Base-by-base conservation (phyloP, 2,113 vertebrate species). In the Sorex araneus region DNA sequence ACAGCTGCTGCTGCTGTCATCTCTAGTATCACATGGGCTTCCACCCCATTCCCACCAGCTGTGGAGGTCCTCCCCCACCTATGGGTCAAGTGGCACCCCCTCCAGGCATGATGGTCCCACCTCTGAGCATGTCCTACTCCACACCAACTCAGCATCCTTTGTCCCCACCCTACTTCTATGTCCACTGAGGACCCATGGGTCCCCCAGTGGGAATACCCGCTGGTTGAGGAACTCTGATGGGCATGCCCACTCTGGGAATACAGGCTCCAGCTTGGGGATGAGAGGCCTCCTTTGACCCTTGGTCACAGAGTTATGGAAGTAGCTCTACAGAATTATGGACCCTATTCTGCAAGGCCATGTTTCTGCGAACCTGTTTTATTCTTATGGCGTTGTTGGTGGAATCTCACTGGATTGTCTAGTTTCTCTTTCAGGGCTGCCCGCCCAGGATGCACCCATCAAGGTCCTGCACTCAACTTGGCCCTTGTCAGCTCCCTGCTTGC, bases 31-130 rank as follows among this genome's bases (percentile, higher is more conserved):
- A 2, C 57, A 60, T n/a, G 57, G 21, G 21, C 13, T 21, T 9
- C 57, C 57, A 60, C 12, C 21, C 57, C 3, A 43, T 99, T 99
- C 45, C 98, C 99, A 0, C 98, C 99, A 99, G 99, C n/a, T 98
- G 99, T 32, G 99, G 98, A 34, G 99, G 98, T 45, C 98, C 98
- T 80, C 99, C 99, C 0, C 99, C 99, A 19, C 99, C 99, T 0
- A 99, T 99, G 99, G 57, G 57, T 21, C 12, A 21, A 60, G 57
- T 13, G 57, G 57, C 9, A 10, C 13, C 21, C 57, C 57, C 21
- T 60, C 57, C 57, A 60, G 57, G 57, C 57, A 60, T 60, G 57
- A 60, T 60, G 57, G 57, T 3, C 57, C 57, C 57, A 60, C 57
- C 57, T 60, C 57, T 60, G 13, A 60, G 12, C 12, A 18, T 54